Evolutionary conservation across 2,888 invertebrate species (phyloP), one percentile per base, ranked within the genome.

Genomic region (Corbicula japonica): DNA sequence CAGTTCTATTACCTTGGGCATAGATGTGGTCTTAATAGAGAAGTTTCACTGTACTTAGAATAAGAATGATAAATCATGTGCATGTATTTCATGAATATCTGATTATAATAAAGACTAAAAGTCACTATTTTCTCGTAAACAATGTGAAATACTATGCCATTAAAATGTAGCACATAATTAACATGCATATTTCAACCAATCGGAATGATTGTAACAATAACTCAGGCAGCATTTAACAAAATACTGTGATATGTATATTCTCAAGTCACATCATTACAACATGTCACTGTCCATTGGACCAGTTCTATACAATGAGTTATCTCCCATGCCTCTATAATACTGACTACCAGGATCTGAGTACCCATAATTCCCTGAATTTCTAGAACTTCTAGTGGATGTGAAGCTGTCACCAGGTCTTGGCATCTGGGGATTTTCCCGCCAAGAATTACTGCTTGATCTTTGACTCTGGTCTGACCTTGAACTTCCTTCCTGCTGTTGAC

Each of bases 241-340:
- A 80, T 80, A 80, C 80, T 76, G 80, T 80, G 80, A 80, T 80
- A 80, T 80, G 80, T 80, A 76, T 63, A 62, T 23, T 48, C 32
- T 32, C 50, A 65, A 38, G 28, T 56, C 56, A 56, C 48, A 72
- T 60, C 41, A 50, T 85, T 81, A 91, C 44, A 91, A 77, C 89
- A 91, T 89, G 73, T 90, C 90, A 76, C 87, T 87, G 54, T 87
- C 88, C 86, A 86, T 86, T 23, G 86, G 80, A 54, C 78, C 80
- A 68, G 75, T 63, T 62, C 68, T 80, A 61, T 76, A 83, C 15
- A 41, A 54, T 34, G 61, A 65, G 41, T 65, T 65, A 48, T 73
- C 80, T 70, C 63, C 76, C 69, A 26, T 66, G 23, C 69, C 65
- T 38, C 69, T 35, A 52, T 77, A 81, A 58, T 68, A 81, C 58